A percentile compares a stretch with the other conserved stretches of the same genome.
Evolutionary conservation across 2,113 vertebrate species (phyloP).

Genomic region (Fulmarus glacialis): DNA sequence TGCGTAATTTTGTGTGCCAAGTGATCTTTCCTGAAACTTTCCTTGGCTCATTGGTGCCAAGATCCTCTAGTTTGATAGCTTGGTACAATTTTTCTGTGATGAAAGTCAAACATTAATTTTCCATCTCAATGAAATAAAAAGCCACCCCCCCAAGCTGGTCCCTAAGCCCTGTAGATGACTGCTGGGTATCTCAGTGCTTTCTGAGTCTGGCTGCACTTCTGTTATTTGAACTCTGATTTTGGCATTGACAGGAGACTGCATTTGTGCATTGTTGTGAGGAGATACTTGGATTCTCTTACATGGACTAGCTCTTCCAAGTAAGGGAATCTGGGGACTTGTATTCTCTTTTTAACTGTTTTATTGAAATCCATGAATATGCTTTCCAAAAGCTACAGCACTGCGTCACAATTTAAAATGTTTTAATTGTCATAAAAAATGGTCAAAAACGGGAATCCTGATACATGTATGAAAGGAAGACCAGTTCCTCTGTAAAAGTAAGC

Average conservation of each 20-base stretch:
- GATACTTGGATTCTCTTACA: not conserved
- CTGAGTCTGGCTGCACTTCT: not conserved
- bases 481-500: not conserved
- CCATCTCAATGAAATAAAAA: not conserved
- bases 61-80: not conserved
- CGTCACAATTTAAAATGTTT: not conserved
- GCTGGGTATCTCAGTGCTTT: not conserved
- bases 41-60: no score
- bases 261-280: not conserved
- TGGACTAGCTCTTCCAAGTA: not conserved
- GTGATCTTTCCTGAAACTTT: not conserved
- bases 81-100: not conserved
- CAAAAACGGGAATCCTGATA: not conserved
- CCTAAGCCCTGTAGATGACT: not conserved
- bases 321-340: not conserved
- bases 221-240: not conserved
- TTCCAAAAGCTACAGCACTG: not conserved
- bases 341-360: not conserved
- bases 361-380: not conserved
- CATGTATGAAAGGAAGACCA: not conserved
- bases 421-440: not conserved
- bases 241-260: not conserved
- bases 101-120: no score
- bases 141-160: not conserved
- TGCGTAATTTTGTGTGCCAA: not conserved